Base-by-base conservation (phyloP, 1,140 invertebrate genomes). In the Cherax quadricarinatus region DNA sequence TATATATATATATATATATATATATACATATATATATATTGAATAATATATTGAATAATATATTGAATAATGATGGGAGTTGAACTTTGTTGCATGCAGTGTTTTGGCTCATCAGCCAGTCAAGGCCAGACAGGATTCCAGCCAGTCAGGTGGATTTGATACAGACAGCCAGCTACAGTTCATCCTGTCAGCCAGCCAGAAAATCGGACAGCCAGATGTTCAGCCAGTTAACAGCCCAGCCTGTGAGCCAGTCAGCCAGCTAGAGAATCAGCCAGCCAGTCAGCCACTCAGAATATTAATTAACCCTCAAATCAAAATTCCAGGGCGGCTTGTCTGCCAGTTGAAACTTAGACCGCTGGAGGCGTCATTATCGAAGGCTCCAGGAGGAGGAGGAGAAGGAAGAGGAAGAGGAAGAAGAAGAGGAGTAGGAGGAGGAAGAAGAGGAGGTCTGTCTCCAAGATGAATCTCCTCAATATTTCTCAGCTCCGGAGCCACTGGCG, bases 241-340 rank as follows among this genome's bases (percentile, higher is more conserved):
- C 49, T 12, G 24, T 6, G 0, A 48, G n/a, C 24, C 53, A 16
- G 51, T 4, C 21, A 57, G 75, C 70, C 48, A 81, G 86, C 49
- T n/a, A 21, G 53, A 1, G 9, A 21, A 18, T 21, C 66, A 73
- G 62, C 62, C 62, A 70, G 49, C 62, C n/a, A 30, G 60, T 62
- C 49, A 51, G 80, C 80, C 88, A 84, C 70, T 78, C 88, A 80
- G 90, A 91, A 91, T 91, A 91, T 91, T 91, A 91, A 91, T 91
- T 87, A 86, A 84, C 81, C 75, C 78, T 87, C 90, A 91, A 91
- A 91, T 91, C 90, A 91, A 91, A 91, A 91, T 91, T 91, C 90
- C 66, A 51, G 80, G 81, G 85, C 90, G 73, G 85, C 73, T 86
- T 87, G 90, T 57, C 53, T 87, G 90, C 53, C 75, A 87, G 84